phyloP scores from a whole-genome alignment of 64 coral and sea anemone genomes.

The Astreopora myriophthalma region DNA sequence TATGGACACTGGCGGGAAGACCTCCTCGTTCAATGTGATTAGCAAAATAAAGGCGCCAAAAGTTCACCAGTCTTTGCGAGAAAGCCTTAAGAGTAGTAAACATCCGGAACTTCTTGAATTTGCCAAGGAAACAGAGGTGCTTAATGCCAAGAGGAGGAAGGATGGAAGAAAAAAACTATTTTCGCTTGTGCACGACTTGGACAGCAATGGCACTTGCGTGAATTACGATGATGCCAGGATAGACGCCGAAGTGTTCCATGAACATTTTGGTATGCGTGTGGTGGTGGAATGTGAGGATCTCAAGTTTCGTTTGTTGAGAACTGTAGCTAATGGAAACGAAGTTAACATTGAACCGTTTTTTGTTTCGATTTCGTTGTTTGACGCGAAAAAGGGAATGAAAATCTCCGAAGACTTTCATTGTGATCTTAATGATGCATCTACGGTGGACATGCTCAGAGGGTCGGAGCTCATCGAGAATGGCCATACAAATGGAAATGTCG shows the following conservation, averaged over 20 bases:
- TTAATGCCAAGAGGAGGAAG: constrained; percentile 83
- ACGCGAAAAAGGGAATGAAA: constrained; percentile 88
- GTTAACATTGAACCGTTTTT: constrained; percentile 96
- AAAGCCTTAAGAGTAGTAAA: constrained; percentile 93
- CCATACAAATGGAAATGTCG: constrained; percentile 65
- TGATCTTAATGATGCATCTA: constrained; percentile 77
- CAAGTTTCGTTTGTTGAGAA: constrained; percentile 87
- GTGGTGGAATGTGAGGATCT: constrained; percentile 81
- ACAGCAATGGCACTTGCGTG: constrained; percentile 80
- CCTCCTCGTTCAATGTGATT: constrained; percentile 9
- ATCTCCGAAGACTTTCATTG: constrained; percentile 94
- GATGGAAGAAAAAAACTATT: constrained; percentile 90
- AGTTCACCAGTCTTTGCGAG: constrained; percentile 69
- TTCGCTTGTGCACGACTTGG: constrained; percentile 83
- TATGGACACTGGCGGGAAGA: constrained; percentile 74
- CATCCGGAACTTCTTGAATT: constrained; percentile 93
- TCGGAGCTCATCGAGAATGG: constrained; percentile 90
- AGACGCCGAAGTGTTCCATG: constrained; percentile 80
- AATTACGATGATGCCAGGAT: constrained; percentile 84
- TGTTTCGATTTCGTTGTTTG: constrained; percentile 88
- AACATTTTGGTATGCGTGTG: constrained; percentile 88
- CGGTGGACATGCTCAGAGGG: constrained; percentile 72
- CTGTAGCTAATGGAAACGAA: constrained; percentile 53
- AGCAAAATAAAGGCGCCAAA: constrained; percentile 43
- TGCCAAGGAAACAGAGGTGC: constrained; percentile 93